phyloP scores from a whole-genome alignment of 2,797 vertebrate genomes.

The Phaenicophaeus curvirostris region DNA sequence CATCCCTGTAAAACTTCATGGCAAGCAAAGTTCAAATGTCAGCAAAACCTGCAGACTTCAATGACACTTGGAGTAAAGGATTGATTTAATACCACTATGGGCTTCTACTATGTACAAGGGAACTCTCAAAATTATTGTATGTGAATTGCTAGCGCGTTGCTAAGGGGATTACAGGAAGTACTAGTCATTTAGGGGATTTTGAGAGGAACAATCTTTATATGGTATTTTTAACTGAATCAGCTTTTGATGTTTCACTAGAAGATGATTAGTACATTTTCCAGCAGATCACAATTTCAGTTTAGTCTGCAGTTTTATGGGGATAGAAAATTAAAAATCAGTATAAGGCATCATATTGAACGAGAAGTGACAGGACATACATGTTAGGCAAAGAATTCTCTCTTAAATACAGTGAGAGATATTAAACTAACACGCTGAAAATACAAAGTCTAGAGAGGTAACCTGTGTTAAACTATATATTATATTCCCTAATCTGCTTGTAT shows the following conservation, averaged over 20 bases:
- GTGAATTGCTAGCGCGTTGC: background rate
- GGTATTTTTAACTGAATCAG: constrained; percentile 26
- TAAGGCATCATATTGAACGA: background rate
- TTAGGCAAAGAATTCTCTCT: background rate
- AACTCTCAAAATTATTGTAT: constrained; percentile 64
- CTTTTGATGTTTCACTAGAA: constrained; percentile 40
- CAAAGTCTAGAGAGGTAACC: background rate
- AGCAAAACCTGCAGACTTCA: background rate
- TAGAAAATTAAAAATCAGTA: background rate
- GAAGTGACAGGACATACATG: background rate
- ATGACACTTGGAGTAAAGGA: constrained; percentile 23
- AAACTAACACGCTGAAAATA: background rate
- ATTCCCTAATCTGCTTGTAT: background rate
- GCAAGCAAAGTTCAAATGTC: constrained; percentile 6
- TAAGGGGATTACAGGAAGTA: constrained; percentile 18
- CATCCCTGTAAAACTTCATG: background rate
- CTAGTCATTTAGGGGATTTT: constrained; percentile 20
- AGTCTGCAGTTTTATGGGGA: background rate
- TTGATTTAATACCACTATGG: constrained; percentile 41
- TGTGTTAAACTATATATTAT: background rate
- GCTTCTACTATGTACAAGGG: background rate
- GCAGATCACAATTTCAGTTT: background rate
- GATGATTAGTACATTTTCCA: constrained; percentile 26
- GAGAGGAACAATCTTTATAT: background rate
- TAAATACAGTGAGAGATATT: background rate